These are phyloP conservation scores for Notiomystis cincta DNA, from an alignment of 2,113 vertebrate genomes.

Conservation along the genomic window DNA sequence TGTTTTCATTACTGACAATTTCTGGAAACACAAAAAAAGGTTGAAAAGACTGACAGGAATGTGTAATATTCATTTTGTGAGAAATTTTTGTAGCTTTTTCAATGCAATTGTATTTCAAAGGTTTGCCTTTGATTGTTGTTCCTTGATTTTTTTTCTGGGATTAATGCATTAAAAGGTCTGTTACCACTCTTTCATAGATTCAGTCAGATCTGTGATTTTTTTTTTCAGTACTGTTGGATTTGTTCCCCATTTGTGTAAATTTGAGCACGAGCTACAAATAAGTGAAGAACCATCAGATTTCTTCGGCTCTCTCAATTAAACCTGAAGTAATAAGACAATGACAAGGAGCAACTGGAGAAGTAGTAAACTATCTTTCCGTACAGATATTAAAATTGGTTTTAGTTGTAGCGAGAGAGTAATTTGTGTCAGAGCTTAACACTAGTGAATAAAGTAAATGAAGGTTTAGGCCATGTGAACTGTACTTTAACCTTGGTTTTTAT, in stretches of 20 bases:
- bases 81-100: background rate
- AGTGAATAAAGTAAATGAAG: background rate
- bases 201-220: background rate
- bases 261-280: background rate
- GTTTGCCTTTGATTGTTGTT: background rate
- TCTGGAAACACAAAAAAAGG: background rate
- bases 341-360: background rate
- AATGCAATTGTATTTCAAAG: background rate
- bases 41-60: background rate
- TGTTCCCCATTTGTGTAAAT: background rate
- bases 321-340: background rate
- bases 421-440: background rate
- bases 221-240: background rate
- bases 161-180: background rate
- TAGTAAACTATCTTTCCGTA: background rate
- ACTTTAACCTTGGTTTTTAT: background rate
- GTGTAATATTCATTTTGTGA: background rate
- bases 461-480: background rate
- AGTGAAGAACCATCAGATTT: background rate
- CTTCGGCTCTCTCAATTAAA: background rate
- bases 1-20: background rate
- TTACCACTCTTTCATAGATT: background rate
- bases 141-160: background rate
- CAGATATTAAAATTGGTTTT: background rate
- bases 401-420: background rate